Conservation (phyloP, 2,888 invertebrate genomes). For the Athetis lepigone region DNA sequence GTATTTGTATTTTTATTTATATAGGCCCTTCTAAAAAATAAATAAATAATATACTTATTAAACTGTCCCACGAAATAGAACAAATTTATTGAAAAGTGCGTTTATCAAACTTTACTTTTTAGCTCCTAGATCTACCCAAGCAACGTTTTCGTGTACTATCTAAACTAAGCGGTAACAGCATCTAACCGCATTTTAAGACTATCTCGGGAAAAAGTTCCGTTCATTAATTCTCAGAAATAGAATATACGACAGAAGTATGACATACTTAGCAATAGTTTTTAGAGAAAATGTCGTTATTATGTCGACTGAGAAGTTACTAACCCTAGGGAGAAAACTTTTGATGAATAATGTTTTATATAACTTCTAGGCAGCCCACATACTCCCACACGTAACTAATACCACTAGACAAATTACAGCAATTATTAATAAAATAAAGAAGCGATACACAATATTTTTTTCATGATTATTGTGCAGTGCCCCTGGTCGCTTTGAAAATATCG, state of each 20-base stretch:
- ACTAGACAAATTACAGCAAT: too few relatives aligned
- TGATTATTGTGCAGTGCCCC: too few relatives aligned
- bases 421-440: too few relatives aligned
- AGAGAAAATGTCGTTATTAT: constrained; percentile 11
- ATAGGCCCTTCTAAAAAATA: too few relatives aligned
- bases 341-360: not conserved
- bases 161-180: not conserved
- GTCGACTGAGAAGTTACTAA: constrained; percentile 5
- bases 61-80: too few relatives aligned
- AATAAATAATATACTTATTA: too few relatives aligned
- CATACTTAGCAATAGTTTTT: constrained; percentile 7
- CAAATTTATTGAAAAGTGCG: not conserved
- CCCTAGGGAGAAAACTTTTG: not conserved
- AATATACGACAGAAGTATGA: constrained; percentile 18
- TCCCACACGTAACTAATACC: too few relatives aligned
- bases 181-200: constrained; percentile 16
- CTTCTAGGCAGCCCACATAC: not conserved
- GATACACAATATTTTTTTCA: too few relatives aligned
- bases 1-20: too few relatives aligned
- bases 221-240: constrained; percentile 28
- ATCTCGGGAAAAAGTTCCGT: constrained; percentile 13
- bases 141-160: not conserved
- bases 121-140: not conserved
- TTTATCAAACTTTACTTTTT: not conserved
- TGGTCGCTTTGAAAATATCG: too few relatives aligned